These are phyloP conservation scores for Mustelus asterias DNA, from an alignment of 2,113 vertebrate genomes.

Conservation along the genomic window DNA sequence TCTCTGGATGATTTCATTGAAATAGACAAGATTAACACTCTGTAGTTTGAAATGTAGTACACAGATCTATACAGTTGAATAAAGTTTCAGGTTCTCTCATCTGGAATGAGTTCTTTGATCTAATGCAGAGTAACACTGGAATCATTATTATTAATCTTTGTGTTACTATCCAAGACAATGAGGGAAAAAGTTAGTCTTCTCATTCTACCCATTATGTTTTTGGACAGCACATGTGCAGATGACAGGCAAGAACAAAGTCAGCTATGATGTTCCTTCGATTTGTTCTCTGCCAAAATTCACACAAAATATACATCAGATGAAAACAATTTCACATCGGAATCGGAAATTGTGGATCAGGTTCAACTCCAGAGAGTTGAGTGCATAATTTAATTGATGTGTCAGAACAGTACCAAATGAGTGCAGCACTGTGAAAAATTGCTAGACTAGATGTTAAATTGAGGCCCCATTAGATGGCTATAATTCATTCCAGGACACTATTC, in stretches of 20 bases:
- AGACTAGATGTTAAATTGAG: neutral
- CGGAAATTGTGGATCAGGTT: neutral
- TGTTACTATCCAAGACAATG: neutral
- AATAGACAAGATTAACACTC: no score
- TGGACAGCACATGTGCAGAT: neutral
- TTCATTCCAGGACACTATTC: neutral
- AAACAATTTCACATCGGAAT: neutral
- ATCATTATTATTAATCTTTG: no score
- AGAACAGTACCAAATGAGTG: neutral
- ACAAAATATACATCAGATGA: neutral
- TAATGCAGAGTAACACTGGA: neutral
- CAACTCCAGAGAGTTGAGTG: neutral
- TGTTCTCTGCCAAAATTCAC: neutral
- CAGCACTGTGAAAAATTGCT: neutral
- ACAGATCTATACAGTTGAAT: neutral
- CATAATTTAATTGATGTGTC: neutral
- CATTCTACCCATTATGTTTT: neutral
- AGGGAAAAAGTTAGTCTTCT: neutral
- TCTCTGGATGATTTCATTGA: no score
- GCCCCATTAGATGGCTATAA: neutral
- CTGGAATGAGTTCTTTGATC: neutral
- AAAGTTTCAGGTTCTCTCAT: neutral
- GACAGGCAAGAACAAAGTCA: neutral
- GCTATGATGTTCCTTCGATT: neutral
- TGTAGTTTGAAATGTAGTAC: no score